phyloP scores from a whole-genome alignment of 2,888 invertebrate genomes.

The Trichogramma evanescens region DNA sequence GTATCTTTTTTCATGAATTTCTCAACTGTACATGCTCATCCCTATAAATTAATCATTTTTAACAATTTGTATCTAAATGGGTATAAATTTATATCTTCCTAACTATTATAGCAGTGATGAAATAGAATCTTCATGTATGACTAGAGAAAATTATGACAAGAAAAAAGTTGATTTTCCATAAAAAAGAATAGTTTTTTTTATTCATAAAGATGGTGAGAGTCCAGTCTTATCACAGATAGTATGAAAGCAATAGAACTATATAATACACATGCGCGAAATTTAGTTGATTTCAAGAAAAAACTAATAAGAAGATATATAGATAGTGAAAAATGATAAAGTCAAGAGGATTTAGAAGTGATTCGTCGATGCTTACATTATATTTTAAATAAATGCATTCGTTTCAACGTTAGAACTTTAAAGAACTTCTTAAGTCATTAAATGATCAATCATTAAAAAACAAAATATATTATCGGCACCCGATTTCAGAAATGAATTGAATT shows the following conservation, averaged over 20 bases:
- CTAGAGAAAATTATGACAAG: slow-evolving; percentile 19
- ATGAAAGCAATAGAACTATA: slow-evolving; percentile 21
- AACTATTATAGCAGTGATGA: neutral
- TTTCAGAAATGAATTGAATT: too few species aligned
- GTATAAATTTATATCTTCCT: too few species aligned
- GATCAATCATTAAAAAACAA: neutral
- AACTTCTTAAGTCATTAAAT: neutral
- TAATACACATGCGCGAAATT: slow-evolving; percentile 20
- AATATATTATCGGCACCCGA: neutral
- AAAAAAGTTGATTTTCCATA: slow-evolving; percentile 12
- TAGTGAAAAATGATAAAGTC: slow-evolving; percentile 9
- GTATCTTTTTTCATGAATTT: too few species aligned
- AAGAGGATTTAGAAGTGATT: slow-evolving; percentile 8
- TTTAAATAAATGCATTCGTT: too few species aligned
- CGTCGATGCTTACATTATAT: too few species aligned
- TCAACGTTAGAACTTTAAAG: too few species aligned
- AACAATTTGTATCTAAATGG: too few species aligned
- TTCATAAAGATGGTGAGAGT: slow-evolving; percentile 4
- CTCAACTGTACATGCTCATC: slow-evolving; percentile 19
- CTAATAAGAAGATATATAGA: slow-evolving; percentile 2
- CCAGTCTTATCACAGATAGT: slow-evolving; percentile 23
- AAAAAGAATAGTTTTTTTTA: slow-evolving; percentile 21
- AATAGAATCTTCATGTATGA: slow-evolving; percentile 16
- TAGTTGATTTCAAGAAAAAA: slow-evolving; percentile 13
- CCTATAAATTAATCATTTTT: slow-evolving; percentile 11